Evolutionary conservation across 2,113 vertebrate genomes (phyloP), one percentile per base, ranked within the genome.

Genomic region (Pseudorectes ferrugineus): DNA sequence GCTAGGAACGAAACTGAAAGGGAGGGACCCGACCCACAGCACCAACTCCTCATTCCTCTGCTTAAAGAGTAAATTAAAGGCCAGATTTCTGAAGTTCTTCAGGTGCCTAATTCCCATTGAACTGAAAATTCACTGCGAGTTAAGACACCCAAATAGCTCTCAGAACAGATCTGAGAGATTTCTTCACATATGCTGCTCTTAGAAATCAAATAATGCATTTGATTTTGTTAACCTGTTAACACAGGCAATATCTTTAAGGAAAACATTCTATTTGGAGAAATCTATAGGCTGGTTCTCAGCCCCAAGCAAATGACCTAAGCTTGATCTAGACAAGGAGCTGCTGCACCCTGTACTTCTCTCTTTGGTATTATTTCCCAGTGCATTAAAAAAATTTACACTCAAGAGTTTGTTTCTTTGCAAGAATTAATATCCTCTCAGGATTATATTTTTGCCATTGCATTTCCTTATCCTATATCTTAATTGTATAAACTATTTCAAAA

Each of bases 11-110:
- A 51, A 58, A 20, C 13, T 42, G 35, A 29, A 82, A 74, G 24
- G 26, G 16, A 48, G 11, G 20, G 3, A 75, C 8, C 1, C 0
- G 0, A 70, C 11, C 8, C 19, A 14, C 29, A 55, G 38, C 28
- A 1, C 20, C 52, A 36, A 9, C 9, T 55, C 29, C 45, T 57
- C 55, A 26, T 61, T 38, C 18, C 11, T 8, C 42, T 76, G 28
- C 0, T 0, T 51, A 22, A 33, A 49, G 25, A 67, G 10, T 36
- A 40, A 45, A 92, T 46, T 62, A 58, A 67, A 88, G 59, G 10
- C 5, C 43, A 79, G 67, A 35, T 62, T 71, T 72, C 20, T 59
- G 23, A 88, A 83, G 48, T 55, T 74, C 49, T 76, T 43, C 45
- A 46, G n/a, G 21, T 43, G 26, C 55, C 46, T 63, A 45, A 46